These are phyloP conservation scores for Semaprochilodus insignis DNA, from an alignment of 2,797 vertebrate genomes.

Conservation along the genomic window DNA sequence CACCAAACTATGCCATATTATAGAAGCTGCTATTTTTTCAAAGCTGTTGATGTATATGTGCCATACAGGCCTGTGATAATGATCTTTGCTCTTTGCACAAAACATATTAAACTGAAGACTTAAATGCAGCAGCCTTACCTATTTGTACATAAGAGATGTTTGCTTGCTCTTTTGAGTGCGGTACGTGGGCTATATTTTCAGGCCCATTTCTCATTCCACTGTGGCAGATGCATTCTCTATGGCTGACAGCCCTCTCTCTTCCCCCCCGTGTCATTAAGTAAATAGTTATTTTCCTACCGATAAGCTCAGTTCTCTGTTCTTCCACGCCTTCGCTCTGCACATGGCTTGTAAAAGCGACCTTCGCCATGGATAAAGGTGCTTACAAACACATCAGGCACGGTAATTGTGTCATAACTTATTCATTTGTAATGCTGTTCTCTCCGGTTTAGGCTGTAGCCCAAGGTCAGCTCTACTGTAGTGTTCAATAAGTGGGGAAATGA, in stretches of 20 bases:
- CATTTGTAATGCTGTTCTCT: conserved; percentile 30
- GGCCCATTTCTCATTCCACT: conserved; percentile 20
- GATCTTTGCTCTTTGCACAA: conserved; percentile 32
- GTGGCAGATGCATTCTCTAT: conserved; percentile 40
- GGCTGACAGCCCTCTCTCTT: conserved; percentile 18
- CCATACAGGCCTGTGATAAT: conserved; percentile 1
- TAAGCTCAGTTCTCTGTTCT: conserved; percentile 29
- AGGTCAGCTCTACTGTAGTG: conserved; percentile 51
- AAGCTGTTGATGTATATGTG: neutral
- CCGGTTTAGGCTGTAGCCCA: conserved; percentile 45
- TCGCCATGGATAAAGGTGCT: conserved; percentile 44
- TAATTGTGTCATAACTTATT: conserved; percentile 49
- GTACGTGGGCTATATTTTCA: conserved; percentile 5
- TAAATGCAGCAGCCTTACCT: conserved; percentile 5
- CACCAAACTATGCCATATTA: neutral
- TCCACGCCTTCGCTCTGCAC: neutral
- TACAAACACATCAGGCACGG: conserved; percentile 36
- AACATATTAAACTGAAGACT: conserved; percentile 31
- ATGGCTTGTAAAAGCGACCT: conserved; percentile 27
- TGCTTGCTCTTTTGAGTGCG: neutral
- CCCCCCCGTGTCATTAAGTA: conserved; percentile 40
- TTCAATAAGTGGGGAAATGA: conserved; percentile 50
- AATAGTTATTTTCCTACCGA: conserved; percentile 39
- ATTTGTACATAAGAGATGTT: conserved; percentile 12
- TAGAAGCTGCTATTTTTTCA: neutral